Conservation (phyloP, 1,140 invertebrate species). For the Propsilocerus akamusi region DNA sequence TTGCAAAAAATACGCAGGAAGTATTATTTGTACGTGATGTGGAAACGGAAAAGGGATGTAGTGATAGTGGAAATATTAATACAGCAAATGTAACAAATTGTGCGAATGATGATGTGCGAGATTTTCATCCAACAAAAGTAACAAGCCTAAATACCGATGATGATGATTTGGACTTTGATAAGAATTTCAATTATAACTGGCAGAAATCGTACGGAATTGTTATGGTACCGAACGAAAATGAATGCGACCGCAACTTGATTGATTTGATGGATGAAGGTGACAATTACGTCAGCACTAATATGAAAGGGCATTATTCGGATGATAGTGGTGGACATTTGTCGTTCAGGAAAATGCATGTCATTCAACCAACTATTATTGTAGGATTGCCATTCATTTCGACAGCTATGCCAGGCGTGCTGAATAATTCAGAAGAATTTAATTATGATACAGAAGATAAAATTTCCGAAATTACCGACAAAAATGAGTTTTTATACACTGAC, state of each 20-base stretch:
- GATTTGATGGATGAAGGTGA: not conserved
- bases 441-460: slow-evolving; percentile 1
- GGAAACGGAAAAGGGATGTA: not conserved
- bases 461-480: not conserved
- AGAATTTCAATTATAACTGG: too few relatives aligned
- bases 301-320: too few relatives aligned
- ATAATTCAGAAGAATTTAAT: slow-evolving; percentile 2
- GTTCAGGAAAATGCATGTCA: not conserved
- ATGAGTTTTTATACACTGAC: not conserved
- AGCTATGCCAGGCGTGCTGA: not conserved
- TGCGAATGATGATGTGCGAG: not conserved
- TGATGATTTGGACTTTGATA: too few relatives aligned
- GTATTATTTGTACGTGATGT: not conserved
- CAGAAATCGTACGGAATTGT: too few relatives aligned
- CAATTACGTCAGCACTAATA: not conserved
- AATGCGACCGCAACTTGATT: too few relatives aligned
- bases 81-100: not conserved
- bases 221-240: too few relatives aligned
- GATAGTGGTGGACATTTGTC: not conserved
- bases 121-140: too few relatives aligned
- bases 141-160: too few relatives aligned
- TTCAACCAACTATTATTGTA: not conserved
- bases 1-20: not conserved
- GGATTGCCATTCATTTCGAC: not conserved
- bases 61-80: too few relatives aligned